Percentiles rank a stretch among this genome's conserved stretches.
phyloP scores from a whole-genome alignment of 2,797 vertebrate species.

The Oceanodroma leucorhoa region DNA sequence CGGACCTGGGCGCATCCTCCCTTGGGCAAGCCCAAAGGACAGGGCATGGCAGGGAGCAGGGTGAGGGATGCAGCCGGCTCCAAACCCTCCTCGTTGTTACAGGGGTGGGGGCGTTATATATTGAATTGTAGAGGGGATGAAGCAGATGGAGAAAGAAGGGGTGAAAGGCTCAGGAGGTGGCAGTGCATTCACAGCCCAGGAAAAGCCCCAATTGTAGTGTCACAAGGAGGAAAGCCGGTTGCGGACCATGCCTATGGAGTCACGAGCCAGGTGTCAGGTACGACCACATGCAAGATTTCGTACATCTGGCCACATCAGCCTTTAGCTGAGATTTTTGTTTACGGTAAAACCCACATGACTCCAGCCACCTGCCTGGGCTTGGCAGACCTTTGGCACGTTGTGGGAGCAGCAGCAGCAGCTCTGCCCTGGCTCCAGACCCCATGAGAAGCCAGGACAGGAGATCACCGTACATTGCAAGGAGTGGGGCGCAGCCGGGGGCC shows the following conservation, averaged over 20 bases:
- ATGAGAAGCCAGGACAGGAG: not conserved
- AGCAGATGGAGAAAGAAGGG: not conserved
- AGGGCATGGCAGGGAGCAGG: not conserved
- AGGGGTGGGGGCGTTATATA: not conserved
- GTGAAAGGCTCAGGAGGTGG: not conserved
- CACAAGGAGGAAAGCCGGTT: not conserved
- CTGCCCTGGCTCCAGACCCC: not conserved
- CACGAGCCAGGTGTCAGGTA: not conserved
- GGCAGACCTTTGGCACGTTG: not conserved
- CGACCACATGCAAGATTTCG: not conserved
- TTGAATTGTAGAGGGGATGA: not conserved
- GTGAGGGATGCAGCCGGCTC: not conserved
- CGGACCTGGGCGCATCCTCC: not conserved
- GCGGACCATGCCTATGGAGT: not conserved
- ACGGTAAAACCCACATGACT: not conserved
- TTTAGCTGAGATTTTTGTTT: not conserved
- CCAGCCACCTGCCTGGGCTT: not conserved
- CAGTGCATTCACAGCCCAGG: not conserved
- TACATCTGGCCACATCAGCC: not conserved
- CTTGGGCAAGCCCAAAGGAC: not conserved
- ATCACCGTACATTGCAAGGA: not conserved
- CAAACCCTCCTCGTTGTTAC: not conserved
- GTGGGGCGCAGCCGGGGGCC: not conserved
- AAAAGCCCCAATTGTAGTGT: rapidly evolving
- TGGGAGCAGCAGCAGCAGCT: not conserved